Evolutionary conservation across 2,113 vertebrate species (phyloP).

Genomic region (Spilogale gracilis): DNA sequence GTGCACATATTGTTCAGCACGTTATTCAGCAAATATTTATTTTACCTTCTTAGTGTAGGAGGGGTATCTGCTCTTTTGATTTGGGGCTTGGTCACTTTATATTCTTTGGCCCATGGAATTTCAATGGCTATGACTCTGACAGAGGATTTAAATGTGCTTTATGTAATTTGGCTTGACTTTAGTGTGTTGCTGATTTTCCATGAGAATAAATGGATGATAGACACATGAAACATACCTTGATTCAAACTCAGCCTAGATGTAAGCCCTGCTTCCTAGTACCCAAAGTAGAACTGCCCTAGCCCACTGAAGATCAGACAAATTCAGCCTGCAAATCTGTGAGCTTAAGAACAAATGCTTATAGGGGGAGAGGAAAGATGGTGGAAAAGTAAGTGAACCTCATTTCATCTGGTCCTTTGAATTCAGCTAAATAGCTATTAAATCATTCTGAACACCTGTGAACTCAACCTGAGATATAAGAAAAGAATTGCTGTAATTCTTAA

Average conservation of each 20-base stretch:
- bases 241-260: not conserved
- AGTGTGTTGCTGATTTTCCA: not conserved
- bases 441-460: too few relatives aligned
- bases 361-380: too few relatives aligned
- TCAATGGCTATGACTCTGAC: not conserved
- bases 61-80: not conserved
- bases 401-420: too few relatives aligned
- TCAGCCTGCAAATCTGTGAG: not conserved
- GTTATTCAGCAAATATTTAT: slow-evolving; percentile 21
- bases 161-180: not conserved
- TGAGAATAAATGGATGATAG: not conserved
- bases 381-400: too few relatives aligned
- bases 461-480: too few relatives aligned
- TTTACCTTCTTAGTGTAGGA: not conserved
- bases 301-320: not conserved
- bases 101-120: not conserved
- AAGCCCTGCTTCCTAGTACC: not conserved
- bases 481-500: too few relatives aligned
- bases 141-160: not conserved
- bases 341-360: slow-evolving; percentile 5
- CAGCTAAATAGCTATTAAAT: too few relatives aligned
- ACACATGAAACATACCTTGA: not conserved
- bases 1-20: not conserved
- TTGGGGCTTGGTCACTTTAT: not conserved
- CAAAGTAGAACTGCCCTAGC: not conserved